phyloP scores from a whole-genome alignment of 2,888 invertebrate genomes.

The Pteria penguin region DNA sequence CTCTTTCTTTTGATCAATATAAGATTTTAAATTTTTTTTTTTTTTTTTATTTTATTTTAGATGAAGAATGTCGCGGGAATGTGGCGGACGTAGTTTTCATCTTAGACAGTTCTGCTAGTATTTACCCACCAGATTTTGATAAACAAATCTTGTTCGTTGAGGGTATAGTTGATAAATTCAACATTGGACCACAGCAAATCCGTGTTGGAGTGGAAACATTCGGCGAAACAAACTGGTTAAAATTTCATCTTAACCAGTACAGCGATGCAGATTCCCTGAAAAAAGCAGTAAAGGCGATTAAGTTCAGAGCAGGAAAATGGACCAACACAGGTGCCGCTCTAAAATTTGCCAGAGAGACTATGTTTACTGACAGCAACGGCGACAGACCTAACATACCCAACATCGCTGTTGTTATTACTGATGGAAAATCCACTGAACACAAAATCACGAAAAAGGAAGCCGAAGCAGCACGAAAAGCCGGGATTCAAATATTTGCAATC shows the following conservation, averaged over 20 bases:
- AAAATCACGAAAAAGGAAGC: slow-evolving; percentile 60
- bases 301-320: slow-evolving; percentile 47
- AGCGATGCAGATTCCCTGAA: slow-evolving; percentile 42
- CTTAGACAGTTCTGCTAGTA: slow-evolving; percentile 69
- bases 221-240: slow-evolving; percentile 52
- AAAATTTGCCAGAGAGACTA: slow-evolving; percentile 50
- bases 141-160: slow-evolving; percentile 64
- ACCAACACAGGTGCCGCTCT: slow-evolving; percentile 68
- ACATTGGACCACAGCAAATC: slow-evolving; percentile 54
- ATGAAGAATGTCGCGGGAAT: not conserved
- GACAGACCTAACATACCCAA: slow-evolving; percentile 56
- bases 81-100: slow-evolving; percentile 65
- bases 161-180: slow-evolving; percentile 58
- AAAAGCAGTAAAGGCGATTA: slow-evolving; percentile 49
- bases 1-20: too few species aligned
- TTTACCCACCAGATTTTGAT: slow-evolving; percentile 67
- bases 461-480: slow-evolving; percentile 48
- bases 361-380: slow-evolving; percentile 56
- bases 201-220: slow-evolving; percentile 66
- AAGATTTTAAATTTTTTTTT: too few species aligned
- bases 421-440: slow-evolving; percentile 68
- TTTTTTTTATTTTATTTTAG: too few species aligned
- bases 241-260: slow-evolving; percentile 59
- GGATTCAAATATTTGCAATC: slow-evolving; percentile 66
- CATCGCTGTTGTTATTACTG: slow-evolving; percentile 74